Evolutionary conservation across 2,888 invertebrate genomes (phyloP).

Genomic region (Drosophila subquinaria): DNA sequence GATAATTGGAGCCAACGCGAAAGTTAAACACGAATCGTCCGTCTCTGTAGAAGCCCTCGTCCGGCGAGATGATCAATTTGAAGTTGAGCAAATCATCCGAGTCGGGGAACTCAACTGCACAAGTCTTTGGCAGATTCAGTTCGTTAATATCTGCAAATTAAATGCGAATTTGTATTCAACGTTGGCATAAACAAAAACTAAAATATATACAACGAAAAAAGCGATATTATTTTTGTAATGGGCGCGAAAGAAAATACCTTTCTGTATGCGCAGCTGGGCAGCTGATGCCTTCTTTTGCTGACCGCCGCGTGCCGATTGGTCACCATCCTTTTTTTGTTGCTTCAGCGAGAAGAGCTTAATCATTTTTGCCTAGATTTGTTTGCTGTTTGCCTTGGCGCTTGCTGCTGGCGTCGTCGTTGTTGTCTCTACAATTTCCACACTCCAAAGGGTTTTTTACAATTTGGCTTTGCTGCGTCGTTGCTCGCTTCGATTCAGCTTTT

Average conservation of each 20-base stretch:
- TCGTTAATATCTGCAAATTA: conserved; percentile 96
- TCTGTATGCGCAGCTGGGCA: conserved; percentile 98
- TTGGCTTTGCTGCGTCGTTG: conserved; percentile 7
- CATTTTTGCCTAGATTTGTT: conserved; percentile 87
- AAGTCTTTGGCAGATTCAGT: conserved; percentile 98
- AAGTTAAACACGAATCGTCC: conserved; percentile 98
- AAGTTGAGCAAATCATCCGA: conserved; percentile 98
- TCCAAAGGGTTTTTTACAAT: conserved; percentile 13
- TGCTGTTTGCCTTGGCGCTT: conserved; percentile 44
- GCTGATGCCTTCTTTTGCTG: conserved; percentile 97
- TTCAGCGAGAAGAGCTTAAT: conserved; percentile 99
- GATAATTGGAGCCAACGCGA: conserved; percentile 96
- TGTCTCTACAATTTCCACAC: conserved; percentile 34
- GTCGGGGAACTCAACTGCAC: conserved; percentile 97
- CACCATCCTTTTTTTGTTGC: conserved; percentile 99
- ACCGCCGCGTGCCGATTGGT: conserved; percentile 91
- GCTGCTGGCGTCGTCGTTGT: conserved; percentile 50
- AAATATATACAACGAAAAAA: neutral
- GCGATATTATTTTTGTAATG: conserved; percentile 4
- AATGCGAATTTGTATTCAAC: conserved; percentile 20
- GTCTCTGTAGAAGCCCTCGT: conserved; percentile 98
- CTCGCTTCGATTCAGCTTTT: conserved; percentile 11
- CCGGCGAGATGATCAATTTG: conserved; percentile 97
- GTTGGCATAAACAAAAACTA: conserved; percentile 6
- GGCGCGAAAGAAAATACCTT: conserved; percentile 89